phyloP scores from a whole-genome alignment of 1,140 invertebrate species.

The Drosophila subobscura region DNA sequence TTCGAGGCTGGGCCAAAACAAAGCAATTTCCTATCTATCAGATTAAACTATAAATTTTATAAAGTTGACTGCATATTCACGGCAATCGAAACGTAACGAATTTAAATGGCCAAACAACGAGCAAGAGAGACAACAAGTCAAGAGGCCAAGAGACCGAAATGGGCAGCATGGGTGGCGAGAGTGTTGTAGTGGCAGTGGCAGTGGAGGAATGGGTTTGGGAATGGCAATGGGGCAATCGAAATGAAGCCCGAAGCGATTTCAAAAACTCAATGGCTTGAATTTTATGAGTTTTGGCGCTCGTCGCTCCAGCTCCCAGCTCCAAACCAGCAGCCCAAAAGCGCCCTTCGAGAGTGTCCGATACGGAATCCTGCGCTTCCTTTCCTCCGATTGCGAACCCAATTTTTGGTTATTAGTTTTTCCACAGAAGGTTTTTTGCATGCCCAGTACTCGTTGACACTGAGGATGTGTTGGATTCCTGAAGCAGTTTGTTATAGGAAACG shows the following conservation, averaged over 20 bases:
- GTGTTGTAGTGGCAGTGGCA: background rate
- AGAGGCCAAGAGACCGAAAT: constrained; percentile 49
- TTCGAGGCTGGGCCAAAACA: constrained; percentile 54
- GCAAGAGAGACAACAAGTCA: constrained; percentile 59
- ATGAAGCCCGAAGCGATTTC: constrained; percentile 80
- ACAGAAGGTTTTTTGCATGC: constrained; percentile 12
- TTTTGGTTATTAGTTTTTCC: constrained; percentile 73
- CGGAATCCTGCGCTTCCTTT: constrained; percentile 22
- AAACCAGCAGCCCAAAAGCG: constrained; percentile 4
- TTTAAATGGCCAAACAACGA: constrained; percentile 78
- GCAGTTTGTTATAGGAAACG: no score
- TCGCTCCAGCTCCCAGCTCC: constrained; percentile 32
- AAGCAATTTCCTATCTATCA: constrained; percentile 82
- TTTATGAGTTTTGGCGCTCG: constrained; percentile 68
- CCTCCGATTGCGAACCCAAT: constrained; percentile 45
- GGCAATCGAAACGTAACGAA: constrained; percentile 81
- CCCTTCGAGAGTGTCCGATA: constrained; percentile 30
- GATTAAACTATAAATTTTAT: constrained; percentile 82
- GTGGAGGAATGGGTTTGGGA: background rate
- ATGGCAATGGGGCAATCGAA: constrained; percentile 56
- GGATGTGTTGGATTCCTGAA: no score
- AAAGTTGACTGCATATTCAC: constrained; percentile 80
- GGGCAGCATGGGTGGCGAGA: constrained; percentile 15
- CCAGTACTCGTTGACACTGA: no score
- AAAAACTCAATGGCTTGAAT: constrained; percentile 80